These are phyloP conservation scores for Nephrotoma appendiculata DNA, from an alignment of 2,888 invertebrate genomes.

Conservation along the genomic window DNA sequence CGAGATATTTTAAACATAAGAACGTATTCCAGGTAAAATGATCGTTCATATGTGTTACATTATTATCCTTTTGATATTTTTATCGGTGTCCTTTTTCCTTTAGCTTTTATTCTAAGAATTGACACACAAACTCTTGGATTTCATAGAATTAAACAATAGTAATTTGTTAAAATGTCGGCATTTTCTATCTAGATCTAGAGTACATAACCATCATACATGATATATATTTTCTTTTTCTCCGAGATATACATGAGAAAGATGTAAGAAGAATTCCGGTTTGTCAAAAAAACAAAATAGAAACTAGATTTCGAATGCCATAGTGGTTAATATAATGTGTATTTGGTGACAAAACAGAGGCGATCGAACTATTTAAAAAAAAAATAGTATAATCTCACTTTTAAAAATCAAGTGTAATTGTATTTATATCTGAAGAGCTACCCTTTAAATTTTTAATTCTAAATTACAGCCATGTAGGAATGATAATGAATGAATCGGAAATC, in stretches of 20 bases:
- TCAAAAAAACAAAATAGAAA: not conserved
- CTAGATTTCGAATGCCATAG: not conserved
- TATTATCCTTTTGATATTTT: not conserved
- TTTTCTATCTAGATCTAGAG: not conserved
- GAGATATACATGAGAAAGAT: not conserved
- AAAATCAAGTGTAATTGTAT: not conserved
- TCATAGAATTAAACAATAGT: not conserved
- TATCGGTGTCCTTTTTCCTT: not conserved
- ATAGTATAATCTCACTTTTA: not conserved
- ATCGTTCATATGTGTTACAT: not conserved
- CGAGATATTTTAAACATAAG: not conserved
- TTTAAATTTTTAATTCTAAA: not conserved
- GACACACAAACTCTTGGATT: not conserved
- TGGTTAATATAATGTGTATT: not conserved
- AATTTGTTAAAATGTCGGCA: not conserved
- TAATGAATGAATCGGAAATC: not conserved
- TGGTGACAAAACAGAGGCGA: not conserved
- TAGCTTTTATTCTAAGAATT: not conserved
- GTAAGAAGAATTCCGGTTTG: not conserved
- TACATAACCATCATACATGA: not conserved
- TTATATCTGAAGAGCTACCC: not conserved
- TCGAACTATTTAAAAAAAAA: not conserved
- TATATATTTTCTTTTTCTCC: not conserved
- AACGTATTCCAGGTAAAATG: not conserved
- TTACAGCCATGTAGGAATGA: not conserved